Evolutionary conservation across 37 sponge, comb jelly and placozoan genomes (phyloP).

Genomic region (Trichoplax adhaerens): DNA sequence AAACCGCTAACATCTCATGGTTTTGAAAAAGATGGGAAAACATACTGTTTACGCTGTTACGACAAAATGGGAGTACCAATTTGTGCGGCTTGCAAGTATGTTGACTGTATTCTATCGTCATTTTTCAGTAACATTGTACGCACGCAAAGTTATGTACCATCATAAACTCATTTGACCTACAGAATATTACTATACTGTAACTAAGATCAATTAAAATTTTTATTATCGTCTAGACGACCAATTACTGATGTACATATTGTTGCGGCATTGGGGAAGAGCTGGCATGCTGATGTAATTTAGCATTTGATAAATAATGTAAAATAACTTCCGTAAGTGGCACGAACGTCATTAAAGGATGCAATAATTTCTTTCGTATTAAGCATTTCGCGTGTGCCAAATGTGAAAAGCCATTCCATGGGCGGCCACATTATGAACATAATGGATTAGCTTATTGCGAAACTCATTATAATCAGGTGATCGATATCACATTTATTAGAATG

Average conservation of each 20-base stretch:
- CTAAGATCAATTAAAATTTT: neutral
- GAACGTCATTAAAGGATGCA: neutral
- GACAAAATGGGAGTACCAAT: constrained; percentile 79
- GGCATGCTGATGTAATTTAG: constrained; percentile 75
- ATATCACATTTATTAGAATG: too few species aligned
- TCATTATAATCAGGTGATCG: constrained; percentile 65
- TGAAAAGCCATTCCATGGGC: constrained; percentile 91
- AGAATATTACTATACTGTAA: neutral
- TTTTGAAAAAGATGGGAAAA: constrained; percentile 58
- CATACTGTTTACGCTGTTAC: constrained; percentile 87
- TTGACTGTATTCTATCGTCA: neutral
- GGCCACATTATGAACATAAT: constrained; percentile 82
- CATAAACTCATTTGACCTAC: neutral
- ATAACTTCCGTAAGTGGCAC: neutral
- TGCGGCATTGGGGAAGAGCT: constrained; percentile 68
- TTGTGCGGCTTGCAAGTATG: constrained; percentile 72
- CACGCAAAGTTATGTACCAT: neutral
- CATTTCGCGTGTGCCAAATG: constrained; percentile 98
- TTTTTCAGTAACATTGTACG: neutral
- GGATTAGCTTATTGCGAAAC: constrained; percentile 90
- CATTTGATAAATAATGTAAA: constrained; percentile 10
- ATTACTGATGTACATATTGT: constrained; percentile 77
- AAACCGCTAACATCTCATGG: constrained; percentile 47
- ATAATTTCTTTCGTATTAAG: constrained; percentile 12
- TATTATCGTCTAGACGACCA: constrained; percentile 32